phyloP scores from a whole-genome alignment of 2,797 vertebrate species.

The Chloroceryle inda region DNA sequence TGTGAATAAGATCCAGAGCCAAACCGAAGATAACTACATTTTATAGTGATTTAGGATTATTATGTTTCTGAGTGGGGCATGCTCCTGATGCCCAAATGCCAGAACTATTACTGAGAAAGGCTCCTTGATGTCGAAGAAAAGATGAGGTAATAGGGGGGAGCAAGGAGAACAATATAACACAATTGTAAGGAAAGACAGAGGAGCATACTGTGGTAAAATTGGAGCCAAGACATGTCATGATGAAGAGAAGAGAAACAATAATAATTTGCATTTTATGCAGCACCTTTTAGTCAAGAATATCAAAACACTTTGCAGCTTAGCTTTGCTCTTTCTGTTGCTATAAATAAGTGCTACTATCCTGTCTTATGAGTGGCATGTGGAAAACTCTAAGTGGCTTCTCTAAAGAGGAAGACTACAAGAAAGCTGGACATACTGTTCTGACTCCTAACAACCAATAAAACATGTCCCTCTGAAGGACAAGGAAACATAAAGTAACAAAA shows the following conservation, averaged over 20 bases:
- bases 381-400: neutral
- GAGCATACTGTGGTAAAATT: neutral
- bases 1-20: neutral
- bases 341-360: neutral
- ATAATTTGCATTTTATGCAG: conserved; percentile 28
- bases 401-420: neutral
- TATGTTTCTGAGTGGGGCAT: conserved; percentile 6
- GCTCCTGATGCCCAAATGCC: neutral
- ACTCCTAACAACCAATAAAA: neutral
- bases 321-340: neutral
- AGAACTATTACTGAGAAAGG: conserved; percentile 16
- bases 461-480: neutral
- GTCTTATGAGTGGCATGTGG: neutral
- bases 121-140: conserved; percentile 30
- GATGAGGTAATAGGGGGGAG: neutral
- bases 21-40: neutral
- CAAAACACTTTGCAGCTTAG: neutral
- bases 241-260: conserved; percentile 20
- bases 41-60: conserved; percentile 30
- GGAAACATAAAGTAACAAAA: neutral
- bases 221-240: neutral
- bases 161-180: neutral
- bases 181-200: conserved; percentile 7
- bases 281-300: conserved; percentile 14
- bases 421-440: neutral